Conservation (phyloP, 92 coral and sea anemone genomes). For the Paragorgia papillata region DNA sequence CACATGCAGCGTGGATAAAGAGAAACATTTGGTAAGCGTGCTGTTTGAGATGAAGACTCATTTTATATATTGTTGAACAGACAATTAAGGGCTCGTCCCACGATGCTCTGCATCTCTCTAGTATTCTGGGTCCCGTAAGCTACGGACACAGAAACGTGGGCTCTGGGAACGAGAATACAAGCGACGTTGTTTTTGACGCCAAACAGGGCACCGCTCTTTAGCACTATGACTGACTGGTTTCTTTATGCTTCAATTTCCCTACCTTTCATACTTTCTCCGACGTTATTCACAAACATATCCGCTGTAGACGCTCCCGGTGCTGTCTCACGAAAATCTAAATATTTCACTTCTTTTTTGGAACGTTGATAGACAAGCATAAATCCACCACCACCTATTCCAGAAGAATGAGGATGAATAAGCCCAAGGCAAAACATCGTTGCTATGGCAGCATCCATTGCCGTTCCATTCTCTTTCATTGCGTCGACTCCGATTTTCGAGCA, state of each 20-base stretch:
- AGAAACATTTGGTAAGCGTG: no score
- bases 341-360: conserved; percentile 50
- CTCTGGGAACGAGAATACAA: no score
- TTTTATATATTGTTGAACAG: no score
- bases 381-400: conserved; percentile 92
- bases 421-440: conserved; percentile 85
- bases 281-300: conserved; percentile 65
- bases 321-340: conserved; percentile 77
- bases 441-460: conserved; percentile 84
- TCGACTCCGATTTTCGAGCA: conserved; percentile 83
- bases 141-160: no score
- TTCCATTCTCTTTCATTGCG: conserved; percentile 57
- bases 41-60: no score
- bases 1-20: no score
- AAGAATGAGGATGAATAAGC: conserved; percentile 78
- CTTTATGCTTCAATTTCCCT: background rate
- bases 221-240: no score
- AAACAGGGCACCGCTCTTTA: no score
- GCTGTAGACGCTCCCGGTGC: conserved; percentile 72
- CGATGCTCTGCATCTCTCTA: no score
- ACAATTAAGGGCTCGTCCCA: no score
- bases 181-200: no score
- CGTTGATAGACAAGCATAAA: conserved; percentile 83
- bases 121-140: no score
- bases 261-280: conserved; percentile 31